Percentiles rank a stretch among this genome's conserved stretches.
Evolutionary conservation across 2,113 vertebrate species (phyloP).

Genomic region (Bagarius yarrelli): DNA sequence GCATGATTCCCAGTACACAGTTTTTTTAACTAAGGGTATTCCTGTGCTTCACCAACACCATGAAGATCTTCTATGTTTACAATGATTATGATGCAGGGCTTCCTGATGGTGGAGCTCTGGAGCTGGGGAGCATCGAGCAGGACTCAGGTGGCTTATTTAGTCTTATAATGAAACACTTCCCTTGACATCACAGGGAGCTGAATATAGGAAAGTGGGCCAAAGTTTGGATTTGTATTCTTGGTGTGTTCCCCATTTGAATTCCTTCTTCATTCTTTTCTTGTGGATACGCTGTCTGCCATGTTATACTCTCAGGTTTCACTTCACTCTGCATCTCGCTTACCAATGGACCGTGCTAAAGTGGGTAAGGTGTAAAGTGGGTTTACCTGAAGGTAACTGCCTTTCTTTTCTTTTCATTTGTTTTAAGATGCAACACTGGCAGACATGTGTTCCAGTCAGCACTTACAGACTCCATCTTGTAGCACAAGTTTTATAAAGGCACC

Average conservation of each 20-base stretch:
- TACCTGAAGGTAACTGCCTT: slow-evolving; percentile 32
- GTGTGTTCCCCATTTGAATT: slow-evolving; percentile 17
- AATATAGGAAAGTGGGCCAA: slow-evolving; percentile 28
- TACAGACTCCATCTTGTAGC: neutral
- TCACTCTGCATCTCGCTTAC: slow-evolving; percentile 7
- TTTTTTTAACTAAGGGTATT: neutral
- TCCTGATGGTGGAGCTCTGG: slow-evolving; percentile 43
- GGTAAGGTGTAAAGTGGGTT: neutral
- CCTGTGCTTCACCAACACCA: neutral
- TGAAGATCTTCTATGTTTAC: neutral
- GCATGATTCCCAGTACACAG: neutral
- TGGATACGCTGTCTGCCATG: slow-evolving; percentile 23
- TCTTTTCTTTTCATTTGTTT: slow-evolving; percentile 29
- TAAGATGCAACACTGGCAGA: neutral
- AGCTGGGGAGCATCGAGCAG: slow-evolving; percentile 3
- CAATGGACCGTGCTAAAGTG: slow-evolving; percentile 16
- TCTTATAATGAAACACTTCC: slow-evolving; percentile 45
- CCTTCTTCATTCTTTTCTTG: slow-evolving; percentile 26
- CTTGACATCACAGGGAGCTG: slow-evolving; percentile 37
- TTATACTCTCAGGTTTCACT: slow-evolving; percentile 29
- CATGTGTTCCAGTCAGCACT: neutral
- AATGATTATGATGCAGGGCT: neutral
- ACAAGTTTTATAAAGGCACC: slow-evolving; percentile 31
- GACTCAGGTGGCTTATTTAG: slow-evolving; percentile 36
- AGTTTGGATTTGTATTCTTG: slow-evolving; percentile 46